Evolutionary conservation across 2,888 invertebrate species (phyloP).

Genomic region (Norana najaformis): DNA sequence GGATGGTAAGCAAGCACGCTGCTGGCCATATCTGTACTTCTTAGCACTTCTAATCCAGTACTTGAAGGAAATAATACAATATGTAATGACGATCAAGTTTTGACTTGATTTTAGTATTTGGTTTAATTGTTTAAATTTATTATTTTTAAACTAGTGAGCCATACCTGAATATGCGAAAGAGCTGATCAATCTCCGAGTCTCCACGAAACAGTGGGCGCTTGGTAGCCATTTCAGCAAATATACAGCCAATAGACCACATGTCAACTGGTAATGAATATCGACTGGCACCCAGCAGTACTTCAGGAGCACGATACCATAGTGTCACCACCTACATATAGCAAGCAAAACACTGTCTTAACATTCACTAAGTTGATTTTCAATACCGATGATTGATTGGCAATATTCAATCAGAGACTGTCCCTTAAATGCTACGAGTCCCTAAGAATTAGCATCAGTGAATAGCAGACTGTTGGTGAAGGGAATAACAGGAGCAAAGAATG

Average conservation of each 20-base stretch:
- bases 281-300: constrained; percentile 60
- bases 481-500: no score
- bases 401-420: no score
- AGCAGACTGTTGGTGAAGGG: no score
- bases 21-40: not conserved
- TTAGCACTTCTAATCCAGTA: not conserved
- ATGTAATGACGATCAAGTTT: no score
- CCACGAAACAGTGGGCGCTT: constrained; percentile 93
- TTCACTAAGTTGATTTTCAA: not conserved
- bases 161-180: constrained; percentile 86
- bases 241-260: constrained; percentile 95
- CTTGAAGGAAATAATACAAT: no score
- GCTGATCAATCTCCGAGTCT: constrained; percentile 97
- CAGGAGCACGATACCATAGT: constrained; percentile 62
- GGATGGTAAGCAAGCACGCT: not conserved
- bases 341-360: not conserved
- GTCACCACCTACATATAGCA: constrained; percentile 58
- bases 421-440: no score
- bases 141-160: not conserved
- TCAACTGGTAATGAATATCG: constrained; percentile 70
- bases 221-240: constrained; percentile 90
- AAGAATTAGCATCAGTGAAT: no score
- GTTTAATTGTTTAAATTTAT: no score
- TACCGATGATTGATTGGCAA: not conserved
- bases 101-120: no score